Base-by-base conservation (phyloP, 2,113 vertebrate genomes). In the Condylura cristata region DNA sequence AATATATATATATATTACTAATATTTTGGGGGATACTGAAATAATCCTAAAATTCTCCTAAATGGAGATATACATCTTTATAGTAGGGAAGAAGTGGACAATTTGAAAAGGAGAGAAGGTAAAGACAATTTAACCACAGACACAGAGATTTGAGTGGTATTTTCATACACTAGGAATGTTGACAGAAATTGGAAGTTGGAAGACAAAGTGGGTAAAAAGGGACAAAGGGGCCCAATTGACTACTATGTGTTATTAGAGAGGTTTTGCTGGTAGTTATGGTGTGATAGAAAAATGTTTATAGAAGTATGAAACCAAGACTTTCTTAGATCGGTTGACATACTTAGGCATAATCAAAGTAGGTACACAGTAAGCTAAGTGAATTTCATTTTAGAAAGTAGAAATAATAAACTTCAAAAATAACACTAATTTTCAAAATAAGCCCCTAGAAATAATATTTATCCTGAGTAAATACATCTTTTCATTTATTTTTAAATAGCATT, bases 351-450 rank as follows among this genome's bases (percentile, higher is more conserved):
- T 79, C 30, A 63, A 41, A 75, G 32, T 66, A 58, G 58, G 32
- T 66, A 56, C 32, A 56, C 28, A 56, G 32, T 65, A 93, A 56
- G 24, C 28, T 72, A 63, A 53, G 8, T 3, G 56, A 32, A 63
- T 41, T n/a, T 68, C 20, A 68, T 70, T 83, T 56, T 41, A 76
- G 68, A 48, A 76, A 60, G 26, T 18, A 17, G 3, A 88, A 34
- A 58, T 66, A 30, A 70, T 44, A 39, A 81, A 72, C 41, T 72
- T n/a, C 10, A 92, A 80, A 84, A 72, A 28, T 86, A 14, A 17
- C 14, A 51, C 16, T 17, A 2, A 17, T 51, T 51, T 51, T 51
- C 48, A 16, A 51, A 51, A 51, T 85, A 71, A 80, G 26, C n/a
- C 46, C 48, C 41, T 32, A 83, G 9, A 66, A 61, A n/a, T 44